Evolutionary conservation across 2,888 invertebrate species (phyloP).

Genomic region (Poecilobothrus nobilitatus): DNA sequence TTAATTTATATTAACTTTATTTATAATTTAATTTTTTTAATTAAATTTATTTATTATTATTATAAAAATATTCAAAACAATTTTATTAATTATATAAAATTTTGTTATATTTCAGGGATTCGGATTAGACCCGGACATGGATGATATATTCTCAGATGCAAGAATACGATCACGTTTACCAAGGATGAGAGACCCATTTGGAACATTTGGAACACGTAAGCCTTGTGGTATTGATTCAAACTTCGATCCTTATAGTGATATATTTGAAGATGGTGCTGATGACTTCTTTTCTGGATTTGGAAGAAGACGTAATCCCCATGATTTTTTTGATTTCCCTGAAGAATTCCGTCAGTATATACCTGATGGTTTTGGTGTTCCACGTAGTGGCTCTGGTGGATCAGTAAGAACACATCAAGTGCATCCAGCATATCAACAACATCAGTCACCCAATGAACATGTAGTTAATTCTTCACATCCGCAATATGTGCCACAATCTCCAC

Average conservation of each 20-base stretch:
- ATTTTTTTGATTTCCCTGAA: conserved; percentile 42
- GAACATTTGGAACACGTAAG: conserved; percentile 41
- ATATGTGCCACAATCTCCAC: conserved; percentile 7
- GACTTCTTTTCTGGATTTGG: conserved; percentile 40
- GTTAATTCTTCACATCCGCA: conserved; percentile 18
- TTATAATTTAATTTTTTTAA: too few species aligned
- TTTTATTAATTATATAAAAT: not conserved
- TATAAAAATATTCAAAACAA: too few species aligned
- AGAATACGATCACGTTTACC: conserved; percentile 37
- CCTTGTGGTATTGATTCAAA: conserved; percentile 37
- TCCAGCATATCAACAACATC: conserved; percentile 18
- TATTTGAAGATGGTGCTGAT: conserved; percentile 36
- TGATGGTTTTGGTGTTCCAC: conserved; percentile 33
- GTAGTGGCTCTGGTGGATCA: conserved; percentile 14
- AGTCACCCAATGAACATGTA: conserved; percentile 26
- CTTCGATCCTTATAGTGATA: conserved; percentile 32
- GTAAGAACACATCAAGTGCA: conserved; percentile 19
- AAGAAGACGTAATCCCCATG: conserved; percentile 28
- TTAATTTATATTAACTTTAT: too few species aligned
- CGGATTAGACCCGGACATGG: conserved; percentile 39
- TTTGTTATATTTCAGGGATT: conserved; percentile 30
- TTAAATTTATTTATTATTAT: too few species aligned
- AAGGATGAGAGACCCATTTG: conserved; percentile 41
- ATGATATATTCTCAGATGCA: conserved; percentile 37
- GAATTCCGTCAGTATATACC: conserved; percentile 43